Conservation (phyloP, 37 sponge, comb jelly and placozoan species). For the Hexactinellida sp. region DNA sequence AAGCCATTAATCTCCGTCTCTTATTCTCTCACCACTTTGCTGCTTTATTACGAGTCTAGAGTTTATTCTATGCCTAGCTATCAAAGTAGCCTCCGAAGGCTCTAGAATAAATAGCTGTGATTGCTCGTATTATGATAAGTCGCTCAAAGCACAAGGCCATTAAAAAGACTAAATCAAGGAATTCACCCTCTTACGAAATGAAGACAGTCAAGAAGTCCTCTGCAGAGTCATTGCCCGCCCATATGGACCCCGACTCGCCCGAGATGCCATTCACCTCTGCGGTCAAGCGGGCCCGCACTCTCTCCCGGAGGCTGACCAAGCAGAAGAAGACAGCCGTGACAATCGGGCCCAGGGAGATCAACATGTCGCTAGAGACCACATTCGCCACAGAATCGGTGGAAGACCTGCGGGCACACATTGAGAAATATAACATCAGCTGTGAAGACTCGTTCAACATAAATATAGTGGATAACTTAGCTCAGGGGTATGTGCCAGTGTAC, state of each 20-base stretch:
- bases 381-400: background rate
- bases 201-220: background rate
- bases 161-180: background rate
- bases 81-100: background rate
- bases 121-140: background rate
- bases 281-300: background rate
- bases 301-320: background rate
- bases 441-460: background rate
- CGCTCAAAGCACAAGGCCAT: background rate
- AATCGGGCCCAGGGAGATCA: background rate
- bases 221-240: background rate
- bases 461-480: background rate
- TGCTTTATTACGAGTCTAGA: background rate
- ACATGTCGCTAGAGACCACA: background rate
- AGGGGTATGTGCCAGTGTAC: background rate
- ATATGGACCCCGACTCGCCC: background rate
- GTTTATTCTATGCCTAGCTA: background rate
- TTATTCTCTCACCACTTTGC: background rate
- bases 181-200: background rate
- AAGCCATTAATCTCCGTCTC: background rate
- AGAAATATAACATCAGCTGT: background rate
- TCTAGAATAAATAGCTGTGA: constrained; percentile 1
- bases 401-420: background rate
- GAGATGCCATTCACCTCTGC: background rate
- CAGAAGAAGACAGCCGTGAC: background rate